These are phyloP conservation scores for Macrosteles quadrilineatus DNA, from an alignment of 1,140 invertebrate genomes.

Conservation along the genomic window DNA sequence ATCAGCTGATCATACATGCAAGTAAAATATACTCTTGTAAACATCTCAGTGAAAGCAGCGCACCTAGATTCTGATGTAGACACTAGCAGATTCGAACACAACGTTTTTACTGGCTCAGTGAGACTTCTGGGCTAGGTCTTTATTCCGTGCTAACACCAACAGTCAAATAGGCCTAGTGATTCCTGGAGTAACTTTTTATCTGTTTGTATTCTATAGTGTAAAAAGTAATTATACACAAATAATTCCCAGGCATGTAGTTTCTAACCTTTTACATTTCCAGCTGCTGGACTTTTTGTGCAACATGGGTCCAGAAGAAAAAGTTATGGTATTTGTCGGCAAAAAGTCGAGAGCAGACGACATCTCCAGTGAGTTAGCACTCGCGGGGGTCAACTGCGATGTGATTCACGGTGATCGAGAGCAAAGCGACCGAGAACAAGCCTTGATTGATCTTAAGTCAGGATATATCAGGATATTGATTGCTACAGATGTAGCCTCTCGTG, in stretches of 20 bases:
- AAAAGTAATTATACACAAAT: not conserved
- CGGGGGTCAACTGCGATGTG: conserved; percentile 67
- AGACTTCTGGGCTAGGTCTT: too few species aligned
- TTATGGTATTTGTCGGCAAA: conserved; percentile 86
- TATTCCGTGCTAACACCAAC: too few species aligned
- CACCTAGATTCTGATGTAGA: too few species aligned
- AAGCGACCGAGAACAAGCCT: conserved; percentile 78
- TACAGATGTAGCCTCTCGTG: conserved; percentile 92
- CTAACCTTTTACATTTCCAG: conserved; percentile 32
- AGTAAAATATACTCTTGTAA: too few species aligned
- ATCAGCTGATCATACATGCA: too few species aligned
- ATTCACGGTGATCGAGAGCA: conserved; percentile 92
- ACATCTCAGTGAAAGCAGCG: too few species aligned
- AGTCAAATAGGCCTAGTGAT: too few species aligned
- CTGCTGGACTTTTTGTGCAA: conserved; percentile 49
- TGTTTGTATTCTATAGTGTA: too few species aligned
- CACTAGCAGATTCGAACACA: too few species aligned
- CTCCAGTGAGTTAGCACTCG: conserved; percentile 72
- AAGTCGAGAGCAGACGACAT: conserved; percentile 79
- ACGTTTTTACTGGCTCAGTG: too few species aligned
- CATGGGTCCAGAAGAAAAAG: conserved; percentile 74
- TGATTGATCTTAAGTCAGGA: conserved; percentile 79
- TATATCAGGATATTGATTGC: conserved; percentile 93
- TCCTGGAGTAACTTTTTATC: too few species aligned
- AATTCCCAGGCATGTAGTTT: not conserved